Evolutionary conservation across 2,113 vertebrate genomes (phyloP).

Genomic region (Felis chaus): DNA sequence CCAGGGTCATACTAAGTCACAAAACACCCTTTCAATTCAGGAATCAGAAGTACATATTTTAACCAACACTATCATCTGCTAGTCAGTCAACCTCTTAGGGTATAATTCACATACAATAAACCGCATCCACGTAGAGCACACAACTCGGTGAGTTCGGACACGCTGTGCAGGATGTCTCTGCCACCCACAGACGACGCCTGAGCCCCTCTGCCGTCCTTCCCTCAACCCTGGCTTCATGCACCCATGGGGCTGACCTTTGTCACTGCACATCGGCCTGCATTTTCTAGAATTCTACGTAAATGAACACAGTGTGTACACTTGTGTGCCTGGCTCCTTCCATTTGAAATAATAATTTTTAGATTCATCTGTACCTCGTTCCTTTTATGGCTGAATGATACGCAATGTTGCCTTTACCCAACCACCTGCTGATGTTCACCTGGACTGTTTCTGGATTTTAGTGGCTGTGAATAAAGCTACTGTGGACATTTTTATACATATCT

Average conservation of each 20-base stretch:
- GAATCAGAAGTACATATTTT: not conserved
- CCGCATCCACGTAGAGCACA: too few relatives aligned
- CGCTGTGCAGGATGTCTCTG: fast-evolving
- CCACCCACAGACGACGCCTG: too few relatives aligned
- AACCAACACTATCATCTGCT: not conserved
- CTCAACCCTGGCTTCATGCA: not conserved
- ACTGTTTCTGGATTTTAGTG: not conserved
- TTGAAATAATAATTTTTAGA: not conserved
- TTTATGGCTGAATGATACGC: not conserved
- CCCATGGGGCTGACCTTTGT: not conserved
- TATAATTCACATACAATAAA: not conserved
- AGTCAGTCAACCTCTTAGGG: not conserved
- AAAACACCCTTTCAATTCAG: not conserved
- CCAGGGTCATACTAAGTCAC: not conserved
- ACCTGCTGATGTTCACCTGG: not conserved
- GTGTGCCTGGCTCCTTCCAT: not conserved
- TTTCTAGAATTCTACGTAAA: not conserved
- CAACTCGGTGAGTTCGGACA: not conserved
- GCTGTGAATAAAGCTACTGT: not conserved
- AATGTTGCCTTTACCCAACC: too few relatives aligned
- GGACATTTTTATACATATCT: not conserved
- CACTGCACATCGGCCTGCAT: not conserved
- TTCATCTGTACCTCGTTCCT: too few relatives aligned
- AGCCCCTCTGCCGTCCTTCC: not conserved
- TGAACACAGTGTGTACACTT: fast-evolving